phyloP scores from a whole-genome alignment of 2,113 vertebrate species.

The Dicaeum eximium region DNA sequence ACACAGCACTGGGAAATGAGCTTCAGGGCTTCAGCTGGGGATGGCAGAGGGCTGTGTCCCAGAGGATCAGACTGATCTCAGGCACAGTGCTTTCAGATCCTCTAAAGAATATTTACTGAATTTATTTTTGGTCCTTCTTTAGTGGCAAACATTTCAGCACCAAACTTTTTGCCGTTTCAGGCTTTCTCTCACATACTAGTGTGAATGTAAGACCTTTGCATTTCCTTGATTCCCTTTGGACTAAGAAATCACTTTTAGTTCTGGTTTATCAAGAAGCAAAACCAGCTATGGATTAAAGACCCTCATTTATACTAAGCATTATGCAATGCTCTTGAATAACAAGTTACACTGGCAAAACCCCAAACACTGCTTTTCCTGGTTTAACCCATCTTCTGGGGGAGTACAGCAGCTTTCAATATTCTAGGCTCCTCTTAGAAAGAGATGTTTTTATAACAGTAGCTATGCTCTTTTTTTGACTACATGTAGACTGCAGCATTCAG shows the following conservation, averaged over 20 bases:
- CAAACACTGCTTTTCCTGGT: not conserved
- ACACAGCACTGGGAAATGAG: not conserved
- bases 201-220: not conserved
- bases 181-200: not conserved
- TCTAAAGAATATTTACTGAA: not conserved
- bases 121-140: not conserved
- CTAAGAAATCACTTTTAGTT: not conserved
- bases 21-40: not conserved
- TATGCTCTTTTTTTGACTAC: not conserved
- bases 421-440: not conserved
- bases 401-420: not conserved
- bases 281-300: not conserved
- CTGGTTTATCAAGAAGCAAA: not conserved
- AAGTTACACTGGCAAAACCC: not conserved
- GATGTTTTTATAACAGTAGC: not conserved
- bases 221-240: not conserved
- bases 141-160: not conserved
- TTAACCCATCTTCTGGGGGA: not conserved
- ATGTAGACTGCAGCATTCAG: not conserved
- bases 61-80: not conserved
- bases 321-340: not conserved
- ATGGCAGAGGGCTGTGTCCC: not conserved
- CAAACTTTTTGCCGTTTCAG: not conserved
- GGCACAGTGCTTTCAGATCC: not conserved
- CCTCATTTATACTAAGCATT: not conserved